Evolutionary conservation across 2,888 invertebrate genomes (phyloP).

Genomic region (Drosophila austrosaltans): DNA sequence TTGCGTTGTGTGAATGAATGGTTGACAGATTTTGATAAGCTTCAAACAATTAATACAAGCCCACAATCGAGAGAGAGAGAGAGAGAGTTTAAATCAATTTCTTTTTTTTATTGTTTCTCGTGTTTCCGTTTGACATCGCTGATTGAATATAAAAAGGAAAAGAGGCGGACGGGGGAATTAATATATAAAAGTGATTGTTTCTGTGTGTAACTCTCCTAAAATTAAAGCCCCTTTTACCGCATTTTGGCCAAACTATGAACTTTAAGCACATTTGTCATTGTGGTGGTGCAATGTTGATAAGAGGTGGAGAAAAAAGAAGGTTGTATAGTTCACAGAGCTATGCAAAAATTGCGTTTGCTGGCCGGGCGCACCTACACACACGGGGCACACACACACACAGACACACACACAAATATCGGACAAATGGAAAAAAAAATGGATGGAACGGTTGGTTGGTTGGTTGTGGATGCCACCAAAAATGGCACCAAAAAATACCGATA

Average conservation of each 20-base stretch:
- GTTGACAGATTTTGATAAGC: slow-evolving; percentile 11
- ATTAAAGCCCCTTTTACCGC: neutral
- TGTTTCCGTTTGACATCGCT: neutral
- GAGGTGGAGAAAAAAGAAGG: neutral
- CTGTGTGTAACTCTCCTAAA: neutral
- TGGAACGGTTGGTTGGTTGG: slow-evolving; percentile 26
- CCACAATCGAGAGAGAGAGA: neutral
- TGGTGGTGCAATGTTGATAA: slow-evolving; percentile 5
- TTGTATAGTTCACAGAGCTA: slow-evolving; percentile 1
- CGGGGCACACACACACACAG: slow-evolving; percentile 20
- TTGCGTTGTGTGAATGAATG: neutral
- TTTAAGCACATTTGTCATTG: slow-evolving; percentile 11
- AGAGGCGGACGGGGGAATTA: neutral
- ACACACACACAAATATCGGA: slow-evolving; percentile 9
- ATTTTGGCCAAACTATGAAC: slow-evolving; percentile 8
- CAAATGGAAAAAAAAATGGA: slow-evolving; percentile 17
- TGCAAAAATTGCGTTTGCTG: slow-evolving; percentile 47
- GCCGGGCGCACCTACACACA: neutral
- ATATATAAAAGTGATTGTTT: neutral
- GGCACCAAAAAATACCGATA: slow-evolving; percentile 13
- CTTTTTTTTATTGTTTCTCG: neutral
- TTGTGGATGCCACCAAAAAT: slow-evolving; percentile 46
- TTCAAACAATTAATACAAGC: slow-evolving; percentile 6
- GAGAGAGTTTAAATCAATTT: neutral
- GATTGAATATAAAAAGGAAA: neutral